phyloP scores from a whole-genome alignment of 2,113 vertebrate genomes.

The Vulpes ferrilata region DNA sequence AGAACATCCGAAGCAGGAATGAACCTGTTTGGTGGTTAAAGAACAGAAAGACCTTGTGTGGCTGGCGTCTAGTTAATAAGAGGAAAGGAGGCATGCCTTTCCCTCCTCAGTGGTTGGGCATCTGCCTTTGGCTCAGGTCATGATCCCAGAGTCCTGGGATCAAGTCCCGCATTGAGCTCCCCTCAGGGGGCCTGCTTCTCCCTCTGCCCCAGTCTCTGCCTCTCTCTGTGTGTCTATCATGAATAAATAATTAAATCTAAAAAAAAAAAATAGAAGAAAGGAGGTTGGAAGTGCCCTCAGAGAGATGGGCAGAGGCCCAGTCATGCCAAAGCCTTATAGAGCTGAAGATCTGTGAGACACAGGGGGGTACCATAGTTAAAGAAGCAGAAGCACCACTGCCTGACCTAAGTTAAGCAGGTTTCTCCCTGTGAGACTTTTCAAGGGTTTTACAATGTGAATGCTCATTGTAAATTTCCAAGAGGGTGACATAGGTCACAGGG shows the following conservation, averaged over 20 bases:
- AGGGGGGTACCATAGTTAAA: background rate
- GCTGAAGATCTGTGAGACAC: background rate
- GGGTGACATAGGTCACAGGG: background rate
- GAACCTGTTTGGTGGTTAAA: background rate
- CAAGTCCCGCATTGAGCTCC: too few species aligned
- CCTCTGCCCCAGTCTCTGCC: too few species aligned
- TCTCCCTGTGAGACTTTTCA: background rate
- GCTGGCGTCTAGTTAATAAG: background rate
- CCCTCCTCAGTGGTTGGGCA: too few species aligned
- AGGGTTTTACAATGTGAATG: background rate
- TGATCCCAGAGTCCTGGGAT: too few species aligned
- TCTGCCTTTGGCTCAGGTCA: too few species aligned
- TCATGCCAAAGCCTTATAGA: too few species aligned
- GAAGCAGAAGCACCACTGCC: background rate
- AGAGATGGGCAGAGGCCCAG: background rate
- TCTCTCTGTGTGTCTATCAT: too few species aligned
- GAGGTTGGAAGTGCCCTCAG: background rate
- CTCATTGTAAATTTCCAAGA: background rate
- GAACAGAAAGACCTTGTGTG: background rate
- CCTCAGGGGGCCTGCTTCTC: too few species aligned
- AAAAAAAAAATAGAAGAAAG: background rate
- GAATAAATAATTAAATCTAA: too few species aligned
- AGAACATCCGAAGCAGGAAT: background rate
- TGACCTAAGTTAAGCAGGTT: background rate
- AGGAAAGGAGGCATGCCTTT: background rate